Evolutionary conservation across 1,140 invertebrate species (phyloP).

Genomic region (Asobara japonica): DNA sequence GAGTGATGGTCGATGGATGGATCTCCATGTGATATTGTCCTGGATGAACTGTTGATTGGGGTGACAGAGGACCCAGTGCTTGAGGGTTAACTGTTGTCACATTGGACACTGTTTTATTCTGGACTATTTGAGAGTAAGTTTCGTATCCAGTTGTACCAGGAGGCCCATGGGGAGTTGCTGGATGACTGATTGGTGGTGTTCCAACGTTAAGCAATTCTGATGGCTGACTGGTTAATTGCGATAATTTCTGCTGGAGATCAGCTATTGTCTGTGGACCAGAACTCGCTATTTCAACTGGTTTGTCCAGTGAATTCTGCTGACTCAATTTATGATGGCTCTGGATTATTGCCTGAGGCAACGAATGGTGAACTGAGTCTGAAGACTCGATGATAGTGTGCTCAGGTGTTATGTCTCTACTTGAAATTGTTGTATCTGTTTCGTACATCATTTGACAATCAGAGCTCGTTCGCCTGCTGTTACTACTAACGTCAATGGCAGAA

Average conservation of each 20-base stretch:
- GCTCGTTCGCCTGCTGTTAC: constrained; percentile 54
- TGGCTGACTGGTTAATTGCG: constrained; percentile 68
- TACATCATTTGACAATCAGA: constrained; percentile 59
- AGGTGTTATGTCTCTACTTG: constrained; percentile 62
- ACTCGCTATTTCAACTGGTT: constrained; percentile 45
- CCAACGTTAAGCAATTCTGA: constrained; percentile 63
- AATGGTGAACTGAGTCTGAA: constrained; percentile 46
- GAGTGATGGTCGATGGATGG: not conserved
- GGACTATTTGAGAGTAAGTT: constrained; percentile 69
- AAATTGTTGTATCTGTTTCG: constrained; percentile 54
- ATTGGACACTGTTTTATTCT: constrained; percentile 71
- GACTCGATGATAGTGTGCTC: constrained; percentile 62
- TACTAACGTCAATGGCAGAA: constrained; percentile 47
- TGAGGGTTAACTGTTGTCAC: constrained; percentile 56
- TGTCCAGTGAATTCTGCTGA: constrained; percentile 68
- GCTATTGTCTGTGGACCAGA: constrained; percentile 67
- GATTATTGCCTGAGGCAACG: constrained; percentile 53
- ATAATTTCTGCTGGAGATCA: constrained; percentile 68
- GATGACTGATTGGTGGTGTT: constrained; percentile 68
- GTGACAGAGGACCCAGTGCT: constrained; percentile 63
- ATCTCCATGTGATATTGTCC: constrained; percentile 29
- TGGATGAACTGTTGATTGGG: constrained; percentile 64
- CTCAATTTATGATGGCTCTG: constrained; percentile 61
- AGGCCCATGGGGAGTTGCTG: constrained; percentile 68
- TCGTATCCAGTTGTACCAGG: constrained; percentile 65